Evolutionary conservation across 2,797 vertebrate genomes (phyloP).

Genomic region (Coluber constrictor): DNA sequence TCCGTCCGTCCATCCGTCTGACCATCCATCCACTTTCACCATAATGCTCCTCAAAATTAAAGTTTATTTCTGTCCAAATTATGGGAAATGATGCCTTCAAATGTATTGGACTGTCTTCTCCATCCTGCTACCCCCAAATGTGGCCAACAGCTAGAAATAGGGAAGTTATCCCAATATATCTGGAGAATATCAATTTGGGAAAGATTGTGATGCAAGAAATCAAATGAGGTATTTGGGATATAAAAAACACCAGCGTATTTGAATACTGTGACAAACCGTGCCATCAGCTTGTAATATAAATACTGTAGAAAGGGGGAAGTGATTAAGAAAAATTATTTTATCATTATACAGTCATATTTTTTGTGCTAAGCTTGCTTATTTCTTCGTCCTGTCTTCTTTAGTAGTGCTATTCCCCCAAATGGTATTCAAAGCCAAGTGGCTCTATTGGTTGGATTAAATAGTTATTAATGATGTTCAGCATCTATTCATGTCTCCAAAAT

Average conservation of each 20-base stretch:
- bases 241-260: background rate
- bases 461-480: background rate
- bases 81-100: background rate
- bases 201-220: background rate
- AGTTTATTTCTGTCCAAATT: background rate
- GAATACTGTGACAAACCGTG: background rate
- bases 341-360: background rate
- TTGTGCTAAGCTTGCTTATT: background rate
- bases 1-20: accelerated
- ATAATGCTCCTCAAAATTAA: background rate
- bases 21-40: background rate
- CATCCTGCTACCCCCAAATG: background rate
- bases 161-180: background rate
- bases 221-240: background rate
- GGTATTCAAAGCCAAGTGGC: background rate
- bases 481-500: background rate
- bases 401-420: background rate
- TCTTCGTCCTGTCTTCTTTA: background rate
- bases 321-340: background rate
- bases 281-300: background rate
- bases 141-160: background rate
- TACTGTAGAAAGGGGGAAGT: background rate
- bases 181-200: background rate
- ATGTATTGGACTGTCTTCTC: background rate
- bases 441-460: background rate